These are phyloP conservation scores for Perizoma affinitatum DNA, from an alignment of 2,888 invertebrate species.

Conservation along the genomic window DNA sequence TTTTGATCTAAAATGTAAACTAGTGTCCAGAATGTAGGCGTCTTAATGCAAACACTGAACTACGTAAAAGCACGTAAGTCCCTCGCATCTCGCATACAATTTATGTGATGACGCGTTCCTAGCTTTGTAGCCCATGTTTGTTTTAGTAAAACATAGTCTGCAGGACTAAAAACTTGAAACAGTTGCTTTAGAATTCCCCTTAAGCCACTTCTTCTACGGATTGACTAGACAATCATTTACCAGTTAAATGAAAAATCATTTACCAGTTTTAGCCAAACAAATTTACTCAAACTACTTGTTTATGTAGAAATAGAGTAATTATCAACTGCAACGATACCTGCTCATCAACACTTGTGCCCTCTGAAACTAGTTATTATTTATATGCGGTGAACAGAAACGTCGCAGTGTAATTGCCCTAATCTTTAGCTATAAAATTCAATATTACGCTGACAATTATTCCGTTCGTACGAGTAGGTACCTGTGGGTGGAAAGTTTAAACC, in stretches of 20 bases:
- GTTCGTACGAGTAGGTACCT: neutral
- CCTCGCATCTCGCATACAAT: conserved; percentile 21
- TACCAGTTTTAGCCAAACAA: too few species aligned
- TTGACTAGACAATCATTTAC: too few species aligned
- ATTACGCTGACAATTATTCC: neutral
- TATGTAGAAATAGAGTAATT: too few species aligned
- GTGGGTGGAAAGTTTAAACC: neutral
- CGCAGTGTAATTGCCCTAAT: conserved; percentile 3
- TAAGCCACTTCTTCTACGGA: too few species aligned
- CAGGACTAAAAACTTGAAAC: too few species aligned
- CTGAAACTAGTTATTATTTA: neutral
- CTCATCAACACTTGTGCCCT: too few species aligned
- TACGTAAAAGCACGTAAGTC: conserved; percentile 13
- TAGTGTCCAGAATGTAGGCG: neutral
- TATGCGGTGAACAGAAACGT: neutral
- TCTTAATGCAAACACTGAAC: conserved; percentile 16
- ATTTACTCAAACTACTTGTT: too few species aligned
- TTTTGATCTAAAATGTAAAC: too few species aligned
- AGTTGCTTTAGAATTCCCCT: too few species aligned
- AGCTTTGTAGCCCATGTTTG: conserved; percentile 23
- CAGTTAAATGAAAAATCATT: too few species aligned
- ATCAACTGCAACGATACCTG: too few species aligned
- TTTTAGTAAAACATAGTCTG: conserved; percentile 8
- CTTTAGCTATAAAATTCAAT: neutral
- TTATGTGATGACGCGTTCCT: conserved; percentile 19